Base-by-base conservation (phyloP, 2,888 invertebrate species). In the Drosophila buzzatii region DNA sequence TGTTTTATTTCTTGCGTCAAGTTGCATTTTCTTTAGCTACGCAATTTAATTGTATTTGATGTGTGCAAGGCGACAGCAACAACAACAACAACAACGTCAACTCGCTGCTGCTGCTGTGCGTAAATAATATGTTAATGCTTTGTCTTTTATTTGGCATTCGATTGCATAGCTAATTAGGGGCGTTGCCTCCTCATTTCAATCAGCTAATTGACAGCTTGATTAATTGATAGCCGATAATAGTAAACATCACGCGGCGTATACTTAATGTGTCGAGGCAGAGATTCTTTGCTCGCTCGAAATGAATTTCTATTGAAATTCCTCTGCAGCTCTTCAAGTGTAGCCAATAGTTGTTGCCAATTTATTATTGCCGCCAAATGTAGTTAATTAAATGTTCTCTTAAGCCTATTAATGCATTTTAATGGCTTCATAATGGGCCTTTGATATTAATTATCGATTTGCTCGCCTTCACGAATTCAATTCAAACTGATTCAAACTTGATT, bases 161-260 rank as follows among this genome's bases (percentile, higher is more conserved):
- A 14, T 20, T 18, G 53, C 52, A 52, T 49, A 31, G 18, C 33
- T 51, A 33, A 33, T 18, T 49, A 35, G 35, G 35, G 52, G 5
- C 53, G 37, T 53, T 23, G 53, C 3, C 23, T 16, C 8, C 23
- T 3, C 7, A 8, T 39, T 39, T 53, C 81, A 67, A 59, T 76
- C 62, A 49, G 56, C 84, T 82, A 82, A 82, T 83, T 81, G 81
- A 70, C 81, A 77, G 66, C 49, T 69, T 83, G 78, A 82, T 75
- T 83, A 70, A 82, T 84, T 74, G 63, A 70, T 66, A 59, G 53
- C 18, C 14, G 47, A 31, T 49, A n/a, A n/a, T 27, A 10, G 42
- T 20, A 16, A 37, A 14, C 37, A 44, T 10, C 58, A 33, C 12
- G 44, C 41, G 47, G 52, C 75, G 79, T 58, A 61, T 67, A 39